Conservation (phyloP, 2,888 invertebrate genomes). For the Creontiades dilutus region DNA sequence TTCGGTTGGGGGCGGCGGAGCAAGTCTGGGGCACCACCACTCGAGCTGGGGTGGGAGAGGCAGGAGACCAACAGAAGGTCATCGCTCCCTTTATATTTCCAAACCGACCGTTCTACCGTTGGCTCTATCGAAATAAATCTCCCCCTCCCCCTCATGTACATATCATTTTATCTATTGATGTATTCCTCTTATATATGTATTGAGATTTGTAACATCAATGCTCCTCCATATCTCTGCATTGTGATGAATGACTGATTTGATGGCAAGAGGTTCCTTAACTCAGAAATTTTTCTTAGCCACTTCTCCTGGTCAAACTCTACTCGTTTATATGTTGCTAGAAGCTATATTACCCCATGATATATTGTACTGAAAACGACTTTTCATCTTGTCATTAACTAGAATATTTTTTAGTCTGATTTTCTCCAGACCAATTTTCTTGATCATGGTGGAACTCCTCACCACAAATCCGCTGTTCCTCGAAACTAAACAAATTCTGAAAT, state of each 20-base stretch:
- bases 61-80: slow-evolving; percentile 27
- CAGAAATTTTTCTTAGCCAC: too few relatives aligned
- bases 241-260: neutral
- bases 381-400: too few relatives aligned
- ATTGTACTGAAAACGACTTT: too few relatives aligned
- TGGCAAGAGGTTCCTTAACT: neutral
- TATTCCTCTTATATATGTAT: neutral
- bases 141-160: neutral
- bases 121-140: slow-evolving; percentile 32
- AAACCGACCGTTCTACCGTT: neutral
- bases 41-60: slow-evolving; percentile 30
- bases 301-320: too few relatives aligned
- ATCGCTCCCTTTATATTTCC: slow-evolving; percentile 46
- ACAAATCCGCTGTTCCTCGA: too few relatives aligned
- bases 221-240: neutral
- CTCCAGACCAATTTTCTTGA: too few relatives aligned
- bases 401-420: too few relatives aligned
- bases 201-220: neutral
- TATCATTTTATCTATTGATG: neutral
- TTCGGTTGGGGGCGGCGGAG: neutral
- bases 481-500: too few relatives aligned
- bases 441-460: too few relatives aligned
- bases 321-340: too few relatives aligned
- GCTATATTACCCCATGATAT: too few relatives aligned
- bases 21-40: slow-evolving; percentile 14